These are phyloP conservation scores for Monochamus alternatus DNA, from an alignment of 2,888 invertebrate genomes.

Conservation along the genomic window DNA sequence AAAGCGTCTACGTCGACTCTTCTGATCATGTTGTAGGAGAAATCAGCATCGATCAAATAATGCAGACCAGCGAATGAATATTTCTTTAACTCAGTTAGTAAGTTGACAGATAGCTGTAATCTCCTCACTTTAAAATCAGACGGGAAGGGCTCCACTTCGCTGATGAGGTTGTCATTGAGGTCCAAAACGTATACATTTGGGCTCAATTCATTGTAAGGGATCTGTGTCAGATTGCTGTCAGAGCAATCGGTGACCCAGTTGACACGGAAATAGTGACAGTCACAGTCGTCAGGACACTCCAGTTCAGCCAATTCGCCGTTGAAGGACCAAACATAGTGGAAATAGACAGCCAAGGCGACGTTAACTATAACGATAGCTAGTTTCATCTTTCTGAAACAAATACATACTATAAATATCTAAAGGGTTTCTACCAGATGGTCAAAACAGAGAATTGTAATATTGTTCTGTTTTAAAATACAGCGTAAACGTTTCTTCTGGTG, in stretches of 20 bases:
- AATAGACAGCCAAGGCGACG: slow-evolving; percentile 40
- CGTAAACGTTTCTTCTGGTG: no score
- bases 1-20: slow-evolving; percentile 79
- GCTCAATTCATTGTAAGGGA: slow-evolving; percentile 81
- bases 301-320: slow-evolving; percentile 79
- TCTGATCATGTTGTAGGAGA: slow-evolving; percentile 79
- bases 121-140: slow-evolving; percentile 80
- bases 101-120: slow-evolving; percentile 81
- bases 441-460: no score
- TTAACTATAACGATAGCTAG: slow-evolving; percentile 36
- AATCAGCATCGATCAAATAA: slow-evolving; percentile 81
- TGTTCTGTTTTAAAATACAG: no score
- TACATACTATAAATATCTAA: neutral
- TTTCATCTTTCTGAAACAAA: slow-evolving; percentile 54
- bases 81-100: slow-evolving; percentile 75
- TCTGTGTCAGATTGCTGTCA: slow-evolving; percentile 80
- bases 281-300: slow-evolving; percentile 83
- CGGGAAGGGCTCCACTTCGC: slow-evolving; percentile 76
- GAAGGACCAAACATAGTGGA: slow-evolving; percentile 62
- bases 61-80: slow-evolving; percentile 78
- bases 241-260: slow-evolving; percentile 87
- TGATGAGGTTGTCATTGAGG: slow-evolving; percentile 80
- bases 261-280: slow-evolving; percentile 83
- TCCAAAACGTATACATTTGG: slow-evolving; percentile 81
- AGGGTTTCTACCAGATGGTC: no score